A percentile compares a stretch with the other conserved stretches of the same genome.
These are phyloP conservation scores for Drosophila atripex DNA, from an alignment of 2,888 invertebrate species.

Conservation along the genomic window DNA sequence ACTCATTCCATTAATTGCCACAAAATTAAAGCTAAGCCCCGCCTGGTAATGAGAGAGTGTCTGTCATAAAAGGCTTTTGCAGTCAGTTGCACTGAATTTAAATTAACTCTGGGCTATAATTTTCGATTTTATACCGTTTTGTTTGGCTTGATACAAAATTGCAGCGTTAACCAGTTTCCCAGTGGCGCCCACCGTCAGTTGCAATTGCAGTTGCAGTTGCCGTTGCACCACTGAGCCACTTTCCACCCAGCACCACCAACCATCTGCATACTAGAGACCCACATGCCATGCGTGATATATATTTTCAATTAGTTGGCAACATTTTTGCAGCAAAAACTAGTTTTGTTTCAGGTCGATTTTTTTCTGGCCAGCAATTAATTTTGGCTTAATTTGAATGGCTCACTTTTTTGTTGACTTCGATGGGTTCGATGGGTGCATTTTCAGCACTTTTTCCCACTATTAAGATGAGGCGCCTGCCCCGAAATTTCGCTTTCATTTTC, in stretches of 20 bases:
- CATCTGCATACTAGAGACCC: conserved; percentile 49
- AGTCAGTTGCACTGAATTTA: conserved; percentile 43
- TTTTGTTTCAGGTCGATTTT: conserved; percentile 43
- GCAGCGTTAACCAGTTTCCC: conserved; percentile 65
- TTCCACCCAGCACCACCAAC: conserved; percentile 24
- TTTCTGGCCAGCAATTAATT: conserved; percentile 62
- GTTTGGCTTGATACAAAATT: conserved; percentile 44
- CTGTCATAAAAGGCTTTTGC: conserved; percentile 22
- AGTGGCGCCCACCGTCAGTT: conserved; percentile 44
- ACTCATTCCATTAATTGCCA: background rate
- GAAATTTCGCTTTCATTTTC: conserved; percentile 8
- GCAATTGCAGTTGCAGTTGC: conserved; percentile 28
- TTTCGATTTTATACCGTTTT: conserved; percentile 43
- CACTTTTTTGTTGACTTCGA: conserved; percentile 6
- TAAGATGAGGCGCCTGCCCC: conserved; percentile 22
- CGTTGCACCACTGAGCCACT: conserved; percentile 50
- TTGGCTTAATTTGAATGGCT: conserved; percentile 63
- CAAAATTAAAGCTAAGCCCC: background rate
- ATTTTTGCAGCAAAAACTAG: conserved; percentile 48
- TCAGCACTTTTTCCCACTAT: conserved; percentile 32
- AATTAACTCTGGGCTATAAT: conserved; percentile 58
- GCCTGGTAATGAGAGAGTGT: conserved; percentile 22
- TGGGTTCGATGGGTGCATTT: conserved; percentile 7
- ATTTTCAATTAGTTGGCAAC: conserved; percentile 64
- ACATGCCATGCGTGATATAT: conserved; percentile 50